Evolutionary conservation across 2,113 vertebrate species (phyloP).

Genomic region (Zootoca vivipara): DNA sequence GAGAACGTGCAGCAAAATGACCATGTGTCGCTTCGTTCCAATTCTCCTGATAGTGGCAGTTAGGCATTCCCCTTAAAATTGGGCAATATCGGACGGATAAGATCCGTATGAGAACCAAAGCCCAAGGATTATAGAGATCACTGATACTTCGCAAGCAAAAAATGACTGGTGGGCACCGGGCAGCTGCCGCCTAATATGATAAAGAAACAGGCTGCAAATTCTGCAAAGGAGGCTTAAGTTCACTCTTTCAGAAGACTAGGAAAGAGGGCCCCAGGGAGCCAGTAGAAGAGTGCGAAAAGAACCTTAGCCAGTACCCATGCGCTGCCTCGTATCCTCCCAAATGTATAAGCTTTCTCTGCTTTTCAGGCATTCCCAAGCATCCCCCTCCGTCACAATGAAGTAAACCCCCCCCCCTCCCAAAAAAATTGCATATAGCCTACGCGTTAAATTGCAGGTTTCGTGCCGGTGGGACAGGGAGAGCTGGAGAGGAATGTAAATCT

Average conservation of each 20-base stretch:
- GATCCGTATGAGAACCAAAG: conserved; percentile 14
- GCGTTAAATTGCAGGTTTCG: neutral
- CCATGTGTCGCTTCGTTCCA: conserved; percentile 32
- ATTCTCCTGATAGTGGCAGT: conserved; percentile 14
- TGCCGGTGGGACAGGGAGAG: neutral
- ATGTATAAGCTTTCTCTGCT: neutral
- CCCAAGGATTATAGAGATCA: neutral
- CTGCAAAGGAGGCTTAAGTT: neutral
- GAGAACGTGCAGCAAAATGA: conserved; percentile 59
- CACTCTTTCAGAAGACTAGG: neutral
- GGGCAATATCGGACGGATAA: neutral
- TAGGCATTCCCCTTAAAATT: conserved; percentile 8
- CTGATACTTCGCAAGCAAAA: neutral
- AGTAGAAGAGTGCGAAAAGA: neutral
- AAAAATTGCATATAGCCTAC: neutral
- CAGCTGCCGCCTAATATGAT: neutral
- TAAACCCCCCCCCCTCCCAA: neutral
- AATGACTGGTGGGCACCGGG: neutral
- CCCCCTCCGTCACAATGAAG: neutral
- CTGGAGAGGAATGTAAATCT: neutral
- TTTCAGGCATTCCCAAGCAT: neutral
- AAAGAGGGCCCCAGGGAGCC: neutral
- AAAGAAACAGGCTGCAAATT: neutral
- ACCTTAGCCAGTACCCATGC: accelerated
- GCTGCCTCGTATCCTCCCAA: neutral